phyloP scores from a whole-genome alignment of 2,113 vertebrate species.

The Elephantulus edwardii region DNA sequence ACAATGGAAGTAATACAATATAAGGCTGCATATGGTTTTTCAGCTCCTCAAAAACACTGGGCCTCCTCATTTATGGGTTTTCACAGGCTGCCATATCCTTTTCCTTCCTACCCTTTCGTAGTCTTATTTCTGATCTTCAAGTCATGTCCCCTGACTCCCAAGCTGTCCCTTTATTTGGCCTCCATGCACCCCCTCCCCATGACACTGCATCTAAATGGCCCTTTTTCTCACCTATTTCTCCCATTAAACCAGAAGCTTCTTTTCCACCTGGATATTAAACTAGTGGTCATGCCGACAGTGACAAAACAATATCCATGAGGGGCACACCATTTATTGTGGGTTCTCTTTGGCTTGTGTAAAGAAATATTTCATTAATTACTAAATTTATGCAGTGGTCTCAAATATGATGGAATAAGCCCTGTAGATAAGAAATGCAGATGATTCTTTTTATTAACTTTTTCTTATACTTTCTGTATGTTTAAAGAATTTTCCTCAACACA shows the following conservation, averaged over 20 bases:
- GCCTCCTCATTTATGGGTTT: not conserved
- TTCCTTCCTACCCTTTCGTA: not conserved
- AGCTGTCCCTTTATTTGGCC: not conserved
- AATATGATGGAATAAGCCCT: not conserved
- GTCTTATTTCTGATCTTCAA: not conserved
- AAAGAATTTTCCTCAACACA: not conserved
- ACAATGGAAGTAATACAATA: no score
- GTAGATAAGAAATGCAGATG: no score
- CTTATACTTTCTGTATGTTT: not conserved
- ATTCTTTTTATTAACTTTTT: not conserved
- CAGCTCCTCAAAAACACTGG: not conserved
- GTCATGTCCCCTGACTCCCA: not conserved
- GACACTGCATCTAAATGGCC: accelerated
- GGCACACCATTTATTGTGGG: accelerated
- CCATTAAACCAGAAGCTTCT: not conserved
- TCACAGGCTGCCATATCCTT: accelerated
- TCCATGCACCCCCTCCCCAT: accelerated
- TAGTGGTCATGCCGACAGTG: accelerated
- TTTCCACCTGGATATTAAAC: not conserved
- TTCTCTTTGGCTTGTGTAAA: not conserved
- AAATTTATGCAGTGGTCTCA: not conserved
- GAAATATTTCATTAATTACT: not conserved
- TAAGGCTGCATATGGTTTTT: not conserved
- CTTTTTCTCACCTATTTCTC: not conserved
- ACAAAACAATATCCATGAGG: not conserved